Conservation (phyloP, 2,888 invertebrate genomes). For the Tillus elongatus region DNA sequence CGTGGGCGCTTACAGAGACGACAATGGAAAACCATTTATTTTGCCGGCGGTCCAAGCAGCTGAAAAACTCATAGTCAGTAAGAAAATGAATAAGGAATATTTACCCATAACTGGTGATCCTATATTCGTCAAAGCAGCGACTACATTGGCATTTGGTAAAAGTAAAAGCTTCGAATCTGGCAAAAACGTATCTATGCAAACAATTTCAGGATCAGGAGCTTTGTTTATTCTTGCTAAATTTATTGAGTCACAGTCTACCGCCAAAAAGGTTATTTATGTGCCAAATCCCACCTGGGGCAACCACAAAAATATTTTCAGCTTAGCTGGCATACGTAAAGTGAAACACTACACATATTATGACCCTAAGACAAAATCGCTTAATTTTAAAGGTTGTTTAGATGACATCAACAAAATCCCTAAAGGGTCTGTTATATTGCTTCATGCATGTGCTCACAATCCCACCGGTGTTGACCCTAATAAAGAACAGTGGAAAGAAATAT, state of each 20-base stretch:
- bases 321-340: slow-evolving; percentile 50
- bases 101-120: slow-evolving; percentile 50
- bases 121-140: no score
- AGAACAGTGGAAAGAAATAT: slow-evolving; percentile 56
- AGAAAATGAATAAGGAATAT: slow-evolving; percentile 56
- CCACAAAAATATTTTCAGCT: slow-evolving; percentile 55
- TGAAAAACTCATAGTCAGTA: no score
- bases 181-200: slow-evolving; percentile 41
- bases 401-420: slow-evolving; percentile 57
- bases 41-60: no score
- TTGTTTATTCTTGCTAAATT: slow-evolving; percentile 54
- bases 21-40: no score
- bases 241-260: slow-evolving; percentile 45
- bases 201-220: slow-evolving; percentile 58
- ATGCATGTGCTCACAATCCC: slow-evolving; percentile 61
- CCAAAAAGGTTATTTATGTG: slow-evolving; percentile 50
- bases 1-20: no score
- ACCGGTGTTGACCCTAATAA: slow-evolving; percentile 52
- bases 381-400: slow-evolving; percentile 53
- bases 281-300: slow-evolving; percentile 64
- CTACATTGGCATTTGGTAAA: no score
- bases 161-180: no score
- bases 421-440: slow-evolving; percentile 51
- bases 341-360: slow-evolving; percentile 60
- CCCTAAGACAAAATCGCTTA: slow-evolving; percentile 54